Evolutionary conservation across 2,888 invertebrate genomes (phyloP), one percentile per base, ranked within the genome.

Genomic region (Parascotia fuliginaria): DNA sequence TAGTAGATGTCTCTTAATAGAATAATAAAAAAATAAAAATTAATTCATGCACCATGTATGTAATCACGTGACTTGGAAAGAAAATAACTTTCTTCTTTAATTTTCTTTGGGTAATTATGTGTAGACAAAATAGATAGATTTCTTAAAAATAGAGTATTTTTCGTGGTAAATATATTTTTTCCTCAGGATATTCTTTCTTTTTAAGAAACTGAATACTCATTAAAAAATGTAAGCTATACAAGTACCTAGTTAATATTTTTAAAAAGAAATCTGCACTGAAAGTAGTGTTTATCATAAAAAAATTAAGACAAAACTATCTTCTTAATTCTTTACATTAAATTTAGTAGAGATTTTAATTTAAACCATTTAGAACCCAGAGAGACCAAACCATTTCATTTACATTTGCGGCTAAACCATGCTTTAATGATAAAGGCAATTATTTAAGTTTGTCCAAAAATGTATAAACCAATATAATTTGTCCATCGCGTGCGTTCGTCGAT

Each of bases 371-470:
- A 53, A 42, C 45, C 61, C 49, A 51, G 60, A 9, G 55, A 62
- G 67, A 48, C 60, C 32, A 39, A 39, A 36, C 64, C 64, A 54
- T 75, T 70, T 69, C 61, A 75, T 75, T 74, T 75, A 70, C 73
- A 73, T 71, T 73, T 63, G 65, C 51, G 62, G 64, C 47, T 48
- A 60, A 60, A 56, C 59, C 53, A 54, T 60, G 60, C 55, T 69
- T 46, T 39, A 63, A 60, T 65, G 64, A 58, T 57, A 60, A 50
- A 57, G 60, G 60, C 39, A 51, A 40, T n/a, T n/a, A n/a, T 55
- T 52, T 47, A 56, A 55, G 36, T 54, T 44, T 43, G n/a, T n/a
- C n/a, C n/a, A n/a, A n/a, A n/a, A n/a, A n/a, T 42, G 11, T 38
- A 7, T 14, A 32, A 48, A 42, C 24, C 27, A 27, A 33, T 24